Percentiles rank a stretch among this genome's conserved stretches.
phyloP scores from a whole-genome alignment of 1,140 invertebrate species.

The Heterodera schachtii region DNA sequence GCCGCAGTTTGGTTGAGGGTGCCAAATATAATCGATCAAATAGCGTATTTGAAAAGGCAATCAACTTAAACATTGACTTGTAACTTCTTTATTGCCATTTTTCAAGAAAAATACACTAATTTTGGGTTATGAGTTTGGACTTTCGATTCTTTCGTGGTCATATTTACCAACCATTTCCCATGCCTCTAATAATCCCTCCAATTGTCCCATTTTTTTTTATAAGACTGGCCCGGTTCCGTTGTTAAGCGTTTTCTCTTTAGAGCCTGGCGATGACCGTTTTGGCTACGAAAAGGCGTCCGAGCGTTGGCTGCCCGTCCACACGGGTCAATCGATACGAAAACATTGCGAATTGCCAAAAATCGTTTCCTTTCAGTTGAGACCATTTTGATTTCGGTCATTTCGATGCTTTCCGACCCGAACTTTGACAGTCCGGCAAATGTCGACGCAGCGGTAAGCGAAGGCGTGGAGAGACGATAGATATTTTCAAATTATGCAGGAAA shows the following conservation, averaged over 20 bases:
- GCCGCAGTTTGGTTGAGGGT: no score
- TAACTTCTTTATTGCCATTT: no score
- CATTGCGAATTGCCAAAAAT: background rate
- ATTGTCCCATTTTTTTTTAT: no score
- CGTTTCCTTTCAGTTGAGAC: constrained; percentile 78
- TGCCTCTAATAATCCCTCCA: no score
- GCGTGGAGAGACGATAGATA: constrained; percentile 20
- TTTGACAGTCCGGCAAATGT: constrained; percentile 87
- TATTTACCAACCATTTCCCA: no score
- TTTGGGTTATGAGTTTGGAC: no score
- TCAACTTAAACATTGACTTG: no score
- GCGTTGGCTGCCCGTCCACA: constrained; percentile 97
- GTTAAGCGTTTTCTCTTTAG: constrained; percentile 63
- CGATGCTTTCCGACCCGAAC: constrained; percentile 99
- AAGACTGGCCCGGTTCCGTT: no score
- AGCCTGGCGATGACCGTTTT: constrained; percentile 98
- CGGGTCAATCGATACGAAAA: constrained; percentile 64
- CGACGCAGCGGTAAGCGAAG: constrained; percentile 86
- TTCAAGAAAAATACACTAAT: no score
- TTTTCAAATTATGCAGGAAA: background rate
- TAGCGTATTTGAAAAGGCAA: no score
- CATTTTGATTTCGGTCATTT: constrained; percentile 97
- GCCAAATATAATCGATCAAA: no score
- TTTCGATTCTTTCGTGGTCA: no score
- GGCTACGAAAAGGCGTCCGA: constrained; percentile 98